Conservation (phyloP, 35 echinoderm and acorn worm genomes). For the Lytechinus variegatus region DNA sequence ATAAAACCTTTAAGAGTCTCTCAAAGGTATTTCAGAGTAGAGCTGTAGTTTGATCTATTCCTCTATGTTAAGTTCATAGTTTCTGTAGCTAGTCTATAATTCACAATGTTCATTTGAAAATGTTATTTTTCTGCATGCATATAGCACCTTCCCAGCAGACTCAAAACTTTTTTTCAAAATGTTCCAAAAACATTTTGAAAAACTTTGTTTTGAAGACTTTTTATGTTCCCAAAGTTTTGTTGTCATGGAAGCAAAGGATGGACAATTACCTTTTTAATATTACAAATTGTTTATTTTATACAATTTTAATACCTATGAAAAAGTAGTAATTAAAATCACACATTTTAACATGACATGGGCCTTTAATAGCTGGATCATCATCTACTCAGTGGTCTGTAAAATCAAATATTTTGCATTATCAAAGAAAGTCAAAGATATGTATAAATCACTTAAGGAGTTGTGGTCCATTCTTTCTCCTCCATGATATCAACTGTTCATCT, state of each 20-base stretch:
- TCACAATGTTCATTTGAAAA: neutral
- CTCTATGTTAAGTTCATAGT: neutral
- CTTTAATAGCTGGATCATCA: no score
- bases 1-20: neutral
- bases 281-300: no score
- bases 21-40: slow-evolving; percentile 21
- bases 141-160: neutral
- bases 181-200: no score
- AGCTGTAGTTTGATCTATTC: neutral
- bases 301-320: no score
- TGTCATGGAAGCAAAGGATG: neutral
- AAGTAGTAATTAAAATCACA: no score
- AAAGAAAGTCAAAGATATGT: neutral
- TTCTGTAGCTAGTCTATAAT: neutral
- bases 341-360: no score
- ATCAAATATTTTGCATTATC: no score
- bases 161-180: no score
- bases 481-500: neutral
- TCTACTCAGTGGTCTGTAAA: no score
- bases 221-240: neutral
- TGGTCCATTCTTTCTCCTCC: neutral
- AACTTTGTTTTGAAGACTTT: no score
- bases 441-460: neutral
- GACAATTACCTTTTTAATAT: neutral
- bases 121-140: neutral